Percentiles rank a stretch among this genome's conserved stretches.
phyloP scores from a whole-genome alignment of 2,888 invertebrate species.

The Merodon equestris region DNA sequence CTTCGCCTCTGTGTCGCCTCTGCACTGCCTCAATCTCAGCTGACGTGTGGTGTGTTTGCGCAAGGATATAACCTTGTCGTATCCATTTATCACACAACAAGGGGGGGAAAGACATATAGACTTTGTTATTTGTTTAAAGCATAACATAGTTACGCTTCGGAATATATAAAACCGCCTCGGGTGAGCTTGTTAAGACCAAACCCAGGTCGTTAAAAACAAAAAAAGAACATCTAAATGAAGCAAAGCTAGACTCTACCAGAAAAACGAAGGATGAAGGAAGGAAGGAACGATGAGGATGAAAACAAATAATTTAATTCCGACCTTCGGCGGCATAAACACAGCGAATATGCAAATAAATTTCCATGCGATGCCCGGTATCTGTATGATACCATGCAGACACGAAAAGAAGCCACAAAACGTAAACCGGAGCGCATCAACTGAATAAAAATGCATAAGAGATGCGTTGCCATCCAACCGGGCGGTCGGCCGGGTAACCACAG shows the following conservation, averaged over 20 bases:
- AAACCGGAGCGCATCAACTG: constrained; percentile 13
- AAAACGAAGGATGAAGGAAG: constrained; percentile 21
- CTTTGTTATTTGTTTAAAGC: constrained; percentile 57
- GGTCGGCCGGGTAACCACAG: constrained; percentile 24
- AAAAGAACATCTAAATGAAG: too few relatives aligned
- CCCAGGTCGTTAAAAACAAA: constrained; percentile 34
- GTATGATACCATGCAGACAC: constrained; percentile 42
- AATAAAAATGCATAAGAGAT: constrained; percentile 59
- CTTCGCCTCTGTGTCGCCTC: constrained; percentile 10
- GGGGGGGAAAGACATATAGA: constrained; percentile 16
- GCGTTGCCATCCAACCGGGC: constrained; percentile 39
- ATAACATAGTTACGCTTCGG: constrained; percentile 47
- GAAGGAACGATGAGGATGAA: constrained; percentile 18
- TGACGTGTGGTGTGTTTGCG: constrained; percentile 20
- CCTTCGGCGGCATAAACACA: constrained; percentile 57
- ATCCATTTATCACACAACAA: too few relatives aligned
- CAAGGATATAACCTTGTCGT: constrained; percentile 25
- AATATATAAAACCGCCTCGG: constrained; percentile 45
- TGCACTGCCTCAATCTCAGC: too few relatives aligned
- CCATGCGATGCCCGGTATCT: constrained; percentile 39
- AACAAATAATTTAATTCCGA: constrained; percentile 63
- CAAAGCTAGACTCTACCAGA: background rate
- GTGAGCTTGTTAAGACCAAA: constrained; percentile 52
- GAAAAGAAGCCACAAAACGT: too few relatives aligned
- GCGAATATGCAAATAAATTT: constrained; percentile 65